Base-by-base conservation (phyloP, 2,113 vertebrate species). In the Vimba vimba region DNA sequence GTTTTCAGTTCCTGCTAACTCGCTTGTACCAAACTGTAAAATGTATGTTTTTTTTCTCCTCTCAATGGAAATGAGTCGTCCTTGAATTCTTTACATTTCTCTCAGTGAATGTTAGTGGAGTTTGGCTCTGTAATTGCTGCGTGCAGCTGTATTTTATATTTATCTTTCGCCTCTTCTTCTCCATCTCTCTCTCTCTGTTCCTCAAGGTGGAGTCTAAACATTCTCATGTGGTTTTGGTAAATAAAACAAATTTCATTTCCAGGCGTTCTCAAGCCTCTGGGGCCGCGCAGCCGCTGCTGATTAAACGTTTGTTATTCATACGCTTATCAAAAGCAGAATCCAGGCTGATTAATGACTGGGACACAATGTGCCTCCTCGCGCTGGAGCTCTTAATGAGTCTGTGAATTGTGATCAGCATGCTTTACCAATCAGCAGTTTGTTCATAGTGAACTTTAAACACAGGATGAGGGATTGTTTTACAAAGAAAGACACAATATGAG, bases 291-390 rank as follows among this genome's bases (percentile, higher is more conserved):
- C 68, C 87, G 27, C 86, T 80, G 89, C 89, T 91, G 86, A 91
- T 91, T 74, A 36, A 71, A 77, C 86, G 73, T 91, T 90, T 90
- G 79, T 92, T 91, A 90, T 92, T 87, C 89, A 91, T 92, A 91
- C 88, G 30, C 80, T 91, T 62, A 33, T 90, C 50, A 52, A 68
- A 47, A 74, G 71, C 87, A 86, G 73, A 92, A 90, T 86, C 78
- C 62, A 69, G 66, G 64, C 76, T 89, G 83, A 91, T 93, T 90
- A 92, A 91, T 89, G 83, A 47, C 59, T 84, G 86, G 19, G 69
- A 80, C 85, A 66, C 87, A 92, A 85, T 90, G 80, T 85, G 75
- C 85, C 74, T 64, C 52, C 21, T 79, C 82, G 78, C 91, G 89
- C 39, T 43, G 1, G 83, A 79, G 82, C 76, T 30, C 88, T 84